Base-by-base conservation (phyloP, 30 jellyfish, hydroid and myxozoan species). In the Cassiopea andromeda region DNA sequence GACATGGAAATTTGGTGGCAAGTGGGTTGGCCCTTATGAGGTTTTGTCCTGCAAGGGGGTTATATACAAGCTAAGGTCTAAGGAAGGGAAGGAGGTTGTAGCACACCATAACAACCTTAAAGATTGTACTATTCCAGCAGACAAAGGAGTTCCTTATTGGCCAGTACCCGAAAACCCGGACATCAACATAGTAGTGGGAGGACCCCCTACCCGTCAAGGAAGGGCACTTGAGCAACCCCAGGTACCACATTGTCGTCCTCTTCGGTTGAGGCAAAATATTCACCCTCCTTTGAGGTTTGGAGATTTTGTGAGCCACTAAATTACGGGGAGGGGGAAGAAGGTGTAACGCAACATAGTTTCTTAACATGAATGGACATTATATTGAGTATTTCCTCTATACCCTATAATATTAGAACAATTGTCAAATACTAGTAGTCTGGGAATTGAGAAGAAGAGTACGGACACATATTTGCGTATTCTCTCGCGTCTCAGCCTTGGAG, bases 21-120 rank as follows among this genome's bases (percentile, higher is more conserved):
- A 54, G 16, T 64, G 88, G 88, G 44, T 79, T 64, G 79, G 77
- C 47, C 88, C 78, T 1, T 79, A 79, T 64, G 61, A 64, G 45
- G 78, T 79, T 15, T 79, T 58, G 18, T 60, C 88, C 64, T 48
- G 78, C 8, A 48, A 60, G 15, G 88, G 88, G 60, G 78, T 79
- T 64, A 79, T 48, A 6, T 79, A 47, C 16, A 48, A 54, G 79
- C 15, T 79, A 44, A 48, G 48, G 19, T 79, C 88, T 50, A 79
- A 79, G 60, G 79, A 48, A 1, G 88, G 78, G 47, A 79, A 79
- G 49, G 49, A 15, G 9, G 17, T 79, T 57, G 88, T 79, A 15
- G 80, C 59, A 14, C 88, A 79, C 58, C 88, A 79, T 64, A 27
- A 79, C 88, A 79, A 79, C 88, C 72, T 77, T 70, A 77, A 59